Evolutionary conservation across 2,888 invertebrate genomes (phyloP).

Genomic region (Taphrorychus bicolor): DNA sequence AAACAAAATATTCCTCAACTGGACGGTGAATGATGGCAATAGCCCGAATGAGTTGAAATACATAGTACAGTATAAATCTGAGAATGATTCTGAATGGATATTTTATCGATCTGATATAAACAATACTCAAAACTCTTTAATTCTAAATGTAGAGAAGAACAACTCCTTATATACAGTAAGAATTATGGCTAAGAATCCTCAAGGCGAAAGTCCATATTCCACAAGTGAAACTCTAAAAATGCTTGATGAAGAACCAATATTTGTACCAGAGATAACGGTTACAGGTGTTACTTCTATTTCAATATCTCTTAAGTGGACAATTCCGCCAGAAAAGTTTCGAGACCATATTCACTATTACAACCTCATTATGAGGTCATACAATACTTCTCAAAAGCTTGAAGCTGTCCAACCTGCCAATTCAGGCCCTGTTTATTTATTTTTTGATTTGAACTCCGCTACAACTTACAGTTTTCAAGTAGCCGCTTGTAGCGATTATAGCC

Average conservation of each 20-base stretch:
- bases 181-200: conserved; percentile 71
- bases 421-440: conserved; percentile 76
- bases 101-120: conserved; percentile 68
- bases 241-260: conserved; percentile 75
- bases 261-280: conserved; percentile 79
- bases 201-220: conserved; percentile 67
- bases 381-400: conserved; percentile 62
- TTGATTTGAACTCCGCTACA: conserved; percentile 77
- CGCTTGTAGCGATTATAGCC: conserved; percentile 81
- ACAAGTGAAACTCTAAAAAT: conserved; percentile 67
- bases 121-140: conserved; percentile 71
- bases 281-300: conserved; percentile 75
- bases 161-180: conserved; percentile 72
- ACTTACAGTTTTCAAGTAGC: conserved; percentile 81
- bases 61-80: conserved; percentile 63
- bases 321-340: conserved; percentile 70
- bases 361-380: conserved; percentile 68
- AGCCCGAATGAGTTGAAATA: conserved; percentile 69
- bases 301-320: conserved; percentile 82
- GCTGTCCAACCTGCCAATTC: conserved; percentile 73
- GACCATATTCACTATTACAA: conserved; percentile 80
- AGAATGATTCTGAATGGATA: conserved; percentile 63
- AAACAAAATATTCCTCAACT: conserved; percentile 78
- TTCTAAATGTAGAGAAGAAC: conserved; percentile 68
- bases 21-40: conserved; percentile 82